Base-by-base conservation (phyloP, 2,113 vertebrate species). In the Mixornis gularis region DNA sequence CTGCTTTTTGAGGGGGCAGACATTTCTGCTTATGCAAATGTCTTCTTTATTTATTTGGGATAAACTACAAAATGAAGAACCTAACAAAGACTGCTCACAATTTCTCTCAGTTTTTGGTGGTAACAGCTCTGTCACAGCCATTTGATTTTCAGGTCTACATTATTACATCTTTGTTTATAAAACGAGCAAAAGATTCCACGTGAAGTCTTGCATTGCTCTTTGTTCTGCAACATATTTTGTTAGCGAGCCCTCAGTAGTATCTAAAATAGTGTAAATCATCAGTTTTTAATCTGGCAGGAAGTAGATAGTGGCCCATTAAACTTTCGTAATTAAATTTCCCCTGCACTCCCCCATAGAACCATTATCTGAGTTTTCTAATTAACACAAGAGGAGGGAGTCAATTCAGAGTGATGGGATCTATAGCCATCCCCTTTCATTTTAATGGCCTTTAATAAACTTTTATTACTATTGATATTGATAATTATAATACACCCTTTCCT, bases 361-460 rank as follows among this genome's bases (percentile, higher is more conserved):
- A 98, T 99, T 99, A 99, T 99, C 97, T 97, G 98, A 98, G 97
- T 98, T 98, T 98, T 98, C 98, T 99, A 99, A 99, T 99, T 99
- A 99, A 99, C 98, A 98, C 97, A 98, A 97, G 97, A 98, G 99
- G 98, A 99, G 98, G 99, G 99, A 99, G 99, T 99, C 97, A 97
- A 97, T 98, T 98, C 98, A 98, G 98, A 99, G 98, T 98, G 98
- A 99, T 99, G 98, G 98, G 95, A 98, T 98, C 98, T 98, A 98
- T 98, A 98, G 98, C 98, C 98, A 98, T 98, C 98, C 98, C 98
- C 98, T 98, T 99, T 98, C 98, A 99, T 99, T 99, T 99, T 99
- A 99, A 99, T 99, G 98, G 98, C 99, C 98, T 99, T 99, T 99
- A 99, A 99, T 99, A 99, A 99, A 99, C 98, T 99, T 99, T 99